A percentile compares a stretch with the other conserved stretches of the same genome.
These are phyloP conservation scores for Anguilla megastoma DNA, from an alignment of 2,797 vertebrate genomes.

Conservation along the genomic window DNA sequence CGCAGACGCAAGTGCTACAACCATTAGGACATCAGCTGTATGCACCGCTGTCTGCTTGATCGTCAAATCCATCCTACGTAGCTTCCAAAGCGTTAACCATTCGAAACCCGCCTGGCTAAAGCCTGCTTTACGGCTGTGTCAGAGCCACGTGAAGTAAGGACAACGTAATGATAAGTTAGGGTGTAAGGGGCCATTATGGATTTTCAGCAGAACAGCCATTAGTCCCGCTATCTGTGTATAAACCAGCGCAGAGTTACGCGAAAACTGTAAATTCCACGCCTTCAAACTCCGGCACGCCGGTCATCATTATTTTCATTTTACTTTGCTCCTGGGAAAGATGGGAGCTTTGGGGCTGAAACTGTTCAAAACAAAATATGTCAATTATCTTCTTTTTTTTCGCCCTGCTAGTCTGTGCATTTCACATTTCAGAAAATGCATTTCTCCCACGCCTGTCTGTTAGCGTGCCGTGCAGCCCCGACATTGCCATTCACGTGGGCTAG, in stretches of 20 bases:
- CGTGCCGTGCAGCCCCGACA: not conserved
- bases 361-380: not conserved
- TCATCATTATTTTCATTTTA: constrained; percentile 10
- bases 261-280: not conserved
- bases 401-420: not conserved
- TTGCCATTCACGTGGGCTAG: not conserved
- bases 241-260: not conserved
- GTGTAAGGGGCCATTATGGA: constrained; percentile 15
- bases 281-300: not conserved
- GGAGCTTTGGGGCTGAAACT: not conserved
- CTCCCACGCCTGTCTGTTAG: not conserved
- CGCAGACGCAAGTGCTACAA: not conserved
- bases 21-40: not conserved
- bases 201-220: constrained; percentile 15
- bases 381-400: not conserved
- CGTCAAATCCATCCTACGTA: not conserved
- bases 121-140: not conserved
- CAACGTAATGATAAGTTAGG: constrained; percentile 8
- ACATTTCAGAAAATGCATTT: not conserved
- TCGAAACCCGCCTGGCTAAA: not conserved
- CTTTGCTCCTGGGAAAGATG: not conserved
- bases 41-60: not conserved
- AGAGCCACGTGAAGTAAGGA: not conserved
- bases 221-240: constrained; percentile 1
- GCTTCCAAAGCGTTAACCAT: not conserved